These are phyloP conservation scores for Pheucticus melanocephalus DNA, from an alignment of 2,113 vertebrate genomes.

Conservation along the genomic window DNA sequence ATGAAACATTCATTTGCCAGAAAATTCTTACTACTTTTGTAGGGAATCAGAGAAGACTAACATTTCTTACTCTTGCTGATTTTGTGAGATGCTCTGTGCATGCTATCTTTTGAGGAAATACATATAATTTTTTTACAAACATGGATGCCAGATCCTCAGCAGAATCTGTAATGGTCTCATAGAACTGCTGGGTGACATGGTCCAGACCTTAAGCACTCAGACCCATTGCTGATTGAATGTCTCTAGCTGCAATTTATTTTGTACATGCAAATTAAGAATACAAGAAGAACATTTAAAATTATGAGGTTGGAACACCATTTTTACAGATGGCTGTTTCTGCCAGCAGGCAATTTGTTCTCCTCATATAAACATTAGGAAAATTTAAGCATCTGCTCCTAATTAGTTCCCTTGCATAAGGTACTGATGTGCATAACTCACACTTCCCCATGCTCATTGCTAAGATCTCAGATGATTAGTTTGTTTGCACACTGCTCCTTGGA, in stretches of 20 bases:
- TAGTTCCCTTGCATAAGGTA: constrained; percentile 42
- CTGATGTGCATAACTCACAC: constrained; percentile 13
- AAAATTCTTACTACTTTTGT: neutral
- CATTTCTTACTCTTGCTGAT: neutral
- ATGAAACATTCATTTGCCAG: neutral
- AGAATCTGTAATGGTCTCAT: neutral
- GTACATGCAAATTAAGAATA: constrained; percentile 44
- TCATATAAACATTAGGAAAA: constrained; percentile 39
- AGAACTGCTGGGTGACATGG: constrained; percentile 9
- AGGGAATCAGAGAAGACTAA: neutral
- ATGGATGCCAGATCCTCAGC: neutral
- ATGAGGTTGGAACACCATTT: constrained; percentile 6
- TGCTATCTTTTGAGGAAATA: neutral
- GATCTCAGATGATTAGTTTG: constrained; percentile 46
- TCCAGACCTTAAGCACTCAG: neutral
- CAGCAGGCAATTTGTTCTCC: constrained; percentile 42
- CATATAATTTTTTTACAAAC: neutral
- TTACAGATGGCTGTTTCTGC: constrained; percentile 46
- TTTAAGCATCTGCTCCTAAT: constrained; percentile 60
- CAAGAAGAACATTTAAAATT: constrained; percentile 23
- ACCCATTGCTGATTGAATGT: neutral
- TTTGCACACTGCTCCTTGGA: constrained; percentile 34
- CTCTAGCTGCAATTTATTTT: constrained; percentile 6
- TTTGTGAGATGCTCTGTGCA: neutral
- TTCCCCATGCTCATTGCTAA: neutral